Base-by-base conservation (phyloP, 2,888 invertebrate species). In the Eupithecia insigniata region DNA sequence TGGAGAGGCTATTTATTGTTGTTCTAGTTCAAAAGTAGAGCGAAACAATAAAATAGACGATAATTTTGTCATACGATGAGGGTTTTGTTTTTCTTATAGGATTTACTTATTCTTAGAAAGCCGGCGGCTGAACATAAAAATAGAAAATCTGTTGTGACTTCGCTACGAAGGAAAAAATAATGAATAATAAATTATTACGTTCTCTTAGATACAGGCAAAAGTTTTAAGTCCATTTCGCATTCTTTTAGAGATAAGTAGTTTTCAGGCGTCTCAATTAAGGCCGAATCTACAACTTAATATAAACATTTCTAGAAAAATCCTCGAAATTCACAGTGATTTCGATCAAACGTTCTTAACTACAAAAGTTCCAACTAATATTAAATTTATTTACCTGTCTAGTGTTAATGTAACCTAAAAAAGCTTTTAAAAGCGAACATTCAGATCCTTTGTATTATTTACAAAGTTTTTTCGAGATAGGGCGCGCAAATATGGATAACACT, bases 401-500 rank as follows among this genome's bases (percentile, higher is more conserved):
- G 30, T 60, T 30, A 30, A 60, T 60, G 7, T 16, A 60, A 30
- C 12, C 16, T 30, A 30, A 28, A 60, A 60, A 60, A 30, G 16
- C 60, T 30, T 60, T 30, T 30, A 18, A 28, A 60, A 60, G 18
- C 12, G 60, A 28, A 60, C 60, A 62, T 62, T 34, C 36, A 62
- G 62, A 36, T n/a, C 61, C 70, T 26, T 55, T 74, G 70, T 62
- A 65, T 73, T 78, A 77, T 80, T 80, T 77, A 74, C 71, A 66
- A 72, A 72, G 70, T 76, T 69, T 78, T 82, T 81, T 81, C 78
- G 76, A 76, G 74, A 75, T 78, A 80, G 74, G 77, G 62, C 69
- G 76, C 77, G 85, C 77, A 86, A 84, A 86, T 86, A 83, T 85
- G 83, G 76, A 79, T 75, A 83, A 79, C 85, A 80, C 85, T 86